Evolutionary conservation across 2,888 invertebrate species (phyloP).

Genomic region (Andrena trimmerana): DNA sequence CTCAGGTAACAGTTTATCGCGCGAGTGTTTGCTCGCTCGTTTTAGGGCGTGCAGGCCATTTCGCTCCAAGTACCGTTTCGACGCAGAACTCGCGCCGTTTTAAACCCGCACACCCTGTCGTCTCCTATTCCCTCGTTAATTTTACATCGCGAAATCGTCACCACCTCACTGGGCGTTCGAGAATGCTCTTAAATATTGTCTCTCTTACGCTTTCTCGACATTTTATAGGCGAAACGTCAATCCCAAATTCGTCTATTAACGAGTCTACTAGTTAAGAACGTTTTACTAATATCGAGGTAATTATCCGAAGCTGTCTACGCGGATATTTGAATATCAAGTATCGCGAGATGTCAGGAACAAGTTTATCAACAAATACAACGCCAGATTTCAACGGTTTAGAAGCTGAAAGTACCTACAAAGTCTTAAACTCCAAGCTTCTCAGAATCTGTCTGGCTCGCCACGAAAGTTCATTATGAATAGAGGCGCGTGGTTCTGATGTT

Average conservation of each 20-base stretch:
- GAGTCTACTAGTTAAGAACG: too few relatives aligned
- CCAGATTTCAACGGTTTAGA: too few relatives aligned
- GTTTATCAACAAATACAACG: too few relatives aligned
- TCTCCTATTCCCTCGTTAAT: slow-evolving; percentile 66
- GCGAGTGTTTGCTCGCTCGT: slow-evolving; percentile 73
- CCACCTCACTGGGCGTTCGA: slow-evolving; percentile 24
- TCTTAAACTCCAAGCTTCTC: too few relatives aligned
- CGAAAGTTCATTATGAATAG: too few relatives aligned
- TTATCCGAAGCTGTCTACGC: neutral
- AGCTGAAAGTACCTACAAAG: too few relatives aligned
- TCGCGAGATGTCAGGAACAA: too few relatives aligned
- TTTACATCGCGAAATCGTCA: slow-evolving; percentile 52
- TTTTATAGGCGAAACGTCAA: slow-evolving; percentile 15
- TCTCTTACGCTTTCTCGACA: slow-evolving; percentile 2
- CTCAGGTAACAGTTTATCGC: slow-evolving; percentile 71
- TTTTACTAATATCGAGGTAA: too few relatives aligned
- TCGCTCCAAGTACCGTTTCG: slow-evolving; percentile 61
- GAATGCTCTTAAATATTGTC: slow-evolving; percentile 39
- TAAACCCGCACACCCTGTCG: slow-evolving; percentile 44
- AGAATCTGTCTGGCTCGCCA: too few relatives aligned
- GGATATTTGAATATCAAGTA: too few relatives aligned
- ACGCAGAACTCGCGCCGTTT: slow-evolving; percentile 55
- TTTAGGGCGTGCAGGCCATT: slow-evolving; percentile 66
- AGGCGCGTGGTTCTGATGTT: too few relatives aligned
- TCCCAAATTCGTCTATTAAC: neutral